phyloP scores from a whole-genome alignment of 2,888 invertebrate species.

The Cephus spinipes region DNA sequence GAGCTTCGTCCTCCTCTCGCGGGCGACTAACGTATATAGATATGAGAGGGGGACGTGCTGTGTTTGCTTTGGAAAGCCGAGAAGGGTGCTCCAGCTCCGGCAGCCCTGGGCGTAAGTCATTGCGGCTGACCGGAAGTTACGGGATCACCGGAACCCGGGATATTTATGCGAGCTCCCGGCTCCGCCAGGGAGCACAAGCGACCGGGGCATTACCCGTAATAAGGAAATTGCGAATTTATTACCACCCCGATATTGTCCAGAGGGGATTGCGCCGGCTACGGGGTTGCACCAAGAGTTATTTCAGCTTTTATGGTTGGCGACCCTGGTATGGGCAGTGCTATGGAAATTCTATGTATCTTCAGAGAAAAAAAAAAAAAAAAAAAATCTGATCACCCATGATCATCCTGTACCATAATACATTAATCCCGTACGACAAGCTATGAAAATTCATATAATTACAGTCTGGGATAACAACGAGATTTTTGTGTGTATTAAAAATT shows the following conservation, averaged over 20 bases:
- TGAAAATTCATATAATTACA: too few relatives aligned
- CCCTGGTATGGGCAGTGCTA: constrained; percentile 14
- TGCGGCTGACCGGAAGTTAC: constrained; percentile 67
- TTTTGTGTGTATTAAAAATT: too few relatives aligned
- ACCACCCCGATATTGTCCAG: constrained; percentile 61
- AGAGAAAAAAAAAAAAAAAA: too few relatives aligned
- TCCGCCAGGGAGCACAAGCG: constrained; percentile 36
- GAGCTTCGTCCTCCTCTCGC: constrained; percentile 49
- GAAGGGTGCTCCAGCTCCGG: constrained; percentile 21
- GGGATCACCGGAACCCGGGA: constrained; percentile 66
- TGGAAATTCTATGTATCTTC: too few relatives aligned
- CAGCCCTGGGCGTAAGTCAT: constrained; percentile 62
- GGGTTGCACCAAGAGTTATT: constrained; percentile 60
- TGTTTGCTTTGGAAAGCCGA: constrained; percentile 15
- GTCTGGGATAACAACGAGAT: too few relatives aligned
- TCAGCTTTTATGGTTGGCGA: constrained; percentile 62
- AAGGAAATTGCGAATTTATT: constrained; percentile 68
- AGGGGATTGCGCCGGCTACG: constrained; percentile 11
- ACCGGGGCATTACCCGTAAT: constrained; percentile 67
- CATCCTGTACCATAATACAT: too few relatives aligned
- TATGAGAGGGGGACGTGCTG: constrained; percentile 16
- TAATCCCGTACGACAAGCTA: too few relatives aligned
- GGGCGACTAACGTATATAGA: constrained; percentile 11
- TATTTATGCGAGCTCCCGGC: constrained; percentile 63
- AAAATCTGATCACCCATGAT: too few relatives aligned